Base-by-base conservation (phyloP, 30 jellyfish, hydroid and myxozoan species). In the Rhopilema esculentum region DNA sequence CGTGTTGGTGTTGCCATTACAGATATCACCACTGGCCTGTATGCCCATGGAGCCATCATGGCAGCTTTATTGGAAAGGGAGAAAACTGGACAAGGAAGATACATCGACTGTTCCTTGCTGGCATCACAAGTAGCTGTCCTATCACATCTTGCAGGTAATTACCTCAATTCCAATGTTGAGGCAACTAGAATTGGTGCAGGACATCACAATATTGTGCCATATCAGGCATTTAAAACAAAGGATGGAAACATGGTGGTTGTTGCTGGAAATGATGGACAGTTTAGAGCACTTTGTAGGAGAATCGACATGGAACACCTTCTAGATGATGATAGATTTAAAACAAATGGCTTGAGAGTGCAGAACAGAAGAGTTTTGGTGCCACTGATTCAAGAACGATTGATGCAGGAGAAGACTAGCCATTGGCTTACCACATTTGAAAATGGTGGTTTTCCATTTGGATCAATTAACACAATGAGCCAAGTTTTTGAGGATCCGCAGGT, bases 1-100 rank as follows among this genome's bases (percentile, higher is more conserved):
- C 88, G 95, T 17, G 99, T 91, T 26, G 99, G 99, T 25, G 97
- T 91, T 32, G 95, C 99, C 52, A 77, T 95, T 40, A 95, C 99
- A n/a, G 99, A 95, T 63, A 95, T 95, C 68, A 84, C 97, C 40
- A 90, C 99, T 1, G 99, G 99, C 8, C 77, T 95, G 69, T 95
- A 88, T 70, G 99, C 99, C 7, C 97, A 95, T 76, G 99, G 99
- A 29, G 97, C 99, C 48, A 91, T 95, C 28, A 27, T 90, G 66
- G 97, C 99, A n/a, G 99, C 99, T 20, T 75, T 95, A 22, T 69
- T 85, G 49, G 97, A 95, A 64, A 90, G 95, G 90, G 84, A 77
- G 69, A 65, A 66, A 77, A 90, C 99, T 18, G 96, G 96, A 24
- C 75, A 28, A 51, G 99, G 99, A 16, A 57, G 84, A 18, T 75